Evolutionary conservation across 2,888 invertebrate species (phyloP), one percentile per base, ranked within the genome.

Genomic region (Spatulosminthurus flaviceps): DNA sequence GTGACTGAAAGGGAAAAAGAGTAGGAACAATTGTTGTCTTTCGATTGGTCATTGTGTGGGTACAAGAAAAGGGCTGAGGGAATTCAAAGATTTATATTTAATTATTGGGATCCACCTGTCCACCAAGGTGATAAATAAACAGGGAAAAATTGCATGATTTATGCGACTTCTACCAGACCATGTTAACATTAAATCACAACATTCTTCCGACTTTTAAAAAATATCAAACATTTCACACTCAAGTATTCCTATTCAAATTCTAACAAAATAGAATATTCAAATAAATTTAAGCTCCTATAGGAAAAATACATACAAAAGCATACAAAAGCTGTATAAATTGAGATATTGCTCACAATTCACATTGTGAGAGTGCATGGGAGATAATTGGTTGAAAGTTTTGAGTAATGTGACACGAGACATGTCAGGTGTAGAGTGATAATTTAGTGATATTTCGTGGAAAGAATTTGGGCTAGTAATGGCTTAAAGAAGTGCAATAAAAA

Each of bases 61-160:
- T 51, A 51, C 51, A 51, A 51, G 51, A 51, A 51, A 51, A 51
- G 51, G 51, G 51, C 5, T 19, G 51, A 51, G 51, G 51, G 16
- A 51, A 51, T 16, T 51, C 51, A n/a, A 51, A 51, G 16, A 19
- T 2, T 51, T 51, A n/a, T 34, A 51, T 13, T 51, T n/a, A 51
- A 19, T 51, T n/a, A 51, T 19, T 51, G 16, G 51, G 51, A 51
- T 51, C 51, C 51, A 51, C 51, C 51, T 51, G 51, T n/a, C 51
- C 51, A n/a, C 51, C 51, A 51, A 51, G 51, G 51, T 51, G 51
- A 51, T 51, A 51, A 51, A 51, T 51, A 51, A 51, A 9, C 19
- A 11, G 5, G 51, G 9, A 51, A 51, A 51, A 51, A n/a, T n/a
- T n/a, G 1, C 16, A 51, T 51, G 16, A 2, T 51, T 4, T 19